Percentiles rank a stretch among this genome's conserved stretches.
Conservation (phyloP, 2,888 invertebrate genomes). For the Amphipyra tragopoginis region DNA sequence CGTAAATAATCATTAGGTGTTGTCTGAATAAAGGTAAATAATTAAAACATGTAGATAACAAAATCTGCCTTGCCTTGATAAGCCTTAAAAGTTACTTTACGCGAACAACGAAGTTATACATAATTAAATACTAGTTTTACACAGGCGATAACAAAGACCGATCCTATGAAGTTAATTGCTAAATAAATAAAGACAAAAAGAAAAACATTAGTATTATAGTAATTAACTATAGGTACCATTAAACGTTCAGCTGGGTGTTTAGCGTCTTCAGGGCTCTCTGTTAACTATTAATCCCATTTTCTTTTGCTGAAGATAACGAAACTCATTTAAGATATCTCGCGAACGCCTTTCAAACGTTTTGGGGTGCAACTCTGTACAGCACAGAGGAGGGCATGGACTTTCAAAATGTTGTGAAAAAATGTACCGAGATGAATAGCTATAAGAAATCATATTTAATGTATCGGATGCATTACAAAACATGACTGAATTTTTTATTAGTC, state of each 20-base stretch:
- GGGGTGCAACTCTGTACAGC: constrained; percentile 78
- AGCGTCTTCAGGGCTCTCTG: constrained; percentile 78
- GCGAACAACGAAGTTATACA: neutral
- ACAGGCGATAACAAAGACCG: neutral
- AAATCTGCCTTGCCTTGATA: too few relatives aligned
- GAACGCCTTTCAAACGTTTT: constrained; percentile 86
- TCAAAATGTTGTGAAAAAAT: constrained; percentile 1
- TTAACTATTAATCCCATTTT: constrained; percentile 89
- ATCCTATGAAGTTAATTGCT: neutral
- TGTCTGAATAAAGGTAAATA: too few relatives aligned
- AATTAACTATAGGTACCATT: constrained; percentile 23
- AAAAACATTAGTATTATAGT: neutral
- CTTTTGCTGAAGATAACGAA: constrained; percentile 88
- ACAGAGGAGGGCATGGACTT: constrained; percentile 61
- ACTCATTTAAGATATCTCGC: constrained; percentile 89
- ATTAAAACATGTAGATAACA: too few relatives aligned
- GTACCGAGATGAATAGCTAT: constrained; percentile 2
- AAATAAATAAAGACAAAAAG: neutral
- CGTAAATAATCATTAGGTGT: too few relatives aligned
- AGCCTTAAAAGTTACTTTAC: too few relatives aligned
- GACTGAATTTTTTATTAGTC: constrained; percentile 20
- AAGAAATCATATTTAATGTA: constrained; percentile 1
- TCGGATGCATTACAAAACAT: constrained; percentile 11
- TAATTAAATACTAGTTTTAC: neutral
- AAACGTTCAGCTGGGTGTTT: constrained; percentile 72